These are phyloP conservation scores for Ellobium chinense DNA, from an alignment of 2,888 invertebrate genomes.

Conservation along the genomic window DNA sequence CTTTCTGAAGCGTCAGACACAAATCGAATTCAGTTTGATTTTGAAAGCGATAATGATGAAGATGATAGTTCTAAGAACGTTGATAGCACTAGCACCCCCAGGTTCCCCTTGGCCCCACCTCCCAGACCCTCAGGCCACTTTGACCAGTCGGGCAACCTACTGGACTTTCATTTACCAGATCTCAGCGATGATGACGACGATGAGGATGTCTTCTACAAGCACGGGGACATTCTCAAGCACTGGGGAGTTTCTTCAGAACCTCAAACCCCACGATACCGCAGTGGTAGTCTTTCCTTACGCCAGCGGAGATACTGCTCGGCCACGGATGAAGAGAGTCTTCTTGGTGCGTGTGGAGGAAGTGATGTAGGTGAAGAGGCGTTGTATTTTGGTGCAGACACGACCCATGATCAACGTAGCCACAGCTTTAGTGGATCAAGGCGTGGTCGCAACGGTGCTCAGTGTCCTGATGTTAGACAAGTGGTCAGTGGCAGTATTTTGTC, in stretches of 20 bases:
- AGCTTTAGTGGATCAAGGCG: not conserved
- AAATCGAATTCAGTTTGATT: slow-evolving; percentile 25
- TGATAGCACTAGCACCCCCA: not conserved
- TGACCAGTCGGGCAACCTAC: not conserved
- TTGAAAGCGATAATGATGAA: slow-evolving; percentile 30
- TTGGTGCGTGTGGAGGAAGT: slow-evolving; percentile 20
- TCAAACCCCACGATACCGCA: not conserved
- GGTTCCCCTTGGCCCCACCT: not conserved
- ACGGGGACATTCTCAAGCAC: not conserved
- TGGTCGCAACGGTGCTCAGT: not conserved
- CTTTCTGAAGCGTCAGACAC: slow-evolving; percentile 25
- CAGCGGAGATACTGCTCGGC: slow-evolving; percentile 17
- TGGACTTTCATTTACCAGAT: not conserved
- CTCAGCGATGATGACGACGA: slow-evolving; percentile 26
- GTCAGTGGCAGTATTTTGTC: not conserved
- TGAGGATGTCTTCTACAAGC: slow-evolving; percentile 29
- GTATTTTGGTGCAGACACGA: not conserved
- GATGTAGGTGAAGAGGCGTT: not conserved
- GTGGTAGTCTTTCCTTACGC: not conserved
- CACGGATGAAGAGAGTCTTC: slow-evolving; percentile 12
- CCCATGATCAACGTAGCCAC: not conserved
- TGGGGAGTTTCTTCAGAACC: slow-evolving; percentile 28
- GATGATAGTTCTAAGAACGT: not conserved
- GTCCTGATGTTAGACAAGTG: not conserved
- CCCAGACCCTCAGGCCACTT: not conserved